Conservation (phyloP, 1,140 invertebrate genomes). For the Brachionus paranguensis region DNA sequence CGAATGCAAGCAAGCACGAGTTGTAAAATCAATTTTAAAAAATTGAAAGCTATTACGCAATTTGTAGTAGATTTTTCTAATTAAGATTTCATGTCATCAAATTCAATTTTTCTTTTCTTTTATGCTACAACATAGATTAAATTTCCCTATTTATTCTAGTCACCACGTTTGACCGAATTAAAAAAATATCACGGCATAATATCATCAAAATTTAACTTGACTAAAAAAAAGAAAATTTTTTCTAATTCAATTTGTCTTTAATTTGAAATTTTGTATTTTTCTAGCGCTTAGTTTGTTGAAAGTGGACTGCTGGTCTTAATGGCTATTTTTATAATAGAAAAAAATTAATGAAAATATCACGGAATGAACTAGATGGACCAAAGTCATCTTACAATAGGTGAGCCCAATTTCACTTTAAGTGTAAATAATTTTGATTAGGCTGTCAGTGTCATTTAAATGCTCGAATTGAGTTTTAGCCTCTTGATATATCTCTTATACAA, state of each 20-base stretch:
- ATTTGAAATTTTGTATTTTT: too few species aligned
- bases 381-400: slow-evolving; percentile 4
- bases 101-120: not conserved
- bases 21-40: slow-evolving; percentile 1
- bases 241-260: too few species aligned
- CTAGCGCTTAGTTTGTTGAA: too few species aligned
- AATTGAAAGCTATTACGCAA: slow-evolving; percentile 19
- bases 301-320: too few species aligned
- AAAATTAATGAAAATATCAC: not conserved
- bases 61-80: not conserved
- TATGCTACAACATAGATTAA: slow-evolving; percentile 5
- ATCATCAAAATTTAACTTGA: too few species aligned
- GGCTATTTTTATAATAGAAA: too few species aligned
- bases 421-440: slow-evolving; percentile 2
- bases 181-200: not conserved
- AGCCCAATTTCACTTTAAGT: not conserved
- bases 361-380: not conserved
- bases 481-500: not conserved
- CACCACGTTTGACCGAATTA: not conserved
- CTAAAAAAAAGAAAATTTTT: too few species aligned
- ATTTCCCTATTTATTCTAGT: slow-evolving; percentile 16
- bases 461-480: slow-evolving; percentile 5
- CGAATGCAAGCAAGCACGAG: not conserved
- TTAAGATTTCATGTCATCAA: slow-evolving; percentile 29
- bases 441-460: slow-evolving; percentile 12